Conservation (phyloP, 2,113 vertebrate genomes). For the Elaphurus davidianus region DNA sequence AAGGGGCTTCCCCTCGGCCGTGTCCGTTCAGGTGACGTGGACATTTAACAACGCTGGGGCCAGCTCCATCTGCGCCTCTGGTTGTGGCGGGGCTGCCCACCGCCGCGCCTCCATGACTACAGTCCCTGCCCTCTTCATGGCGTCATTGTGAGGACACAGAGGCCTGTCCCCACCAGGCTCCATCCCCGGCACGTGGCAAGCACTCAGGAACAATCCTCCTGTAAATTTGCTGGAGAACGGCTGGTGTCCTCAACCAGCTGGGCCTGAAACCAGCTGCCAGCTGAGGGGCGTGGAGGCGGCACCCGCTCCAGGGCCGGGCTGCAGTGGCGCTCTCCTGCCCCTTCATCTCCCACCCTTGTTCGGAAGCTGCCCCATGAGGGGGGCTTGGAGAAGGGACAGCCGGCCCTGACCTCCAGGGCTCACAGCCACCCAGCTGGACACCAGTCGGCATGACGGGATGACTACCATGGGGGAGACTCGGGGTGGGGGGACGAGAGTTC, state of each 20-base stretch:
- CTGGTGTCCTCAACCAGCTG: neutral
- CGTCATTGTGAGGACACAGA: neutral
- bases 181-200: fast-evolving
- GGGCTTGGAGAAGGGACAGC: neutral
- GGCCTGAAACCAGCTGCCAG: neutral
- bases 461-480: fast-evolving
- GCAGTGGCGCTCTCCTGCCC: neutral
- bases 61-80: neutral
- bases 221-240: neutral
- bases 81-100: neutral
- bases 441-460: fast-evolving
- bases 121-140: neutral
- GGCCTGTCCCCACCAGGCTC: neutral
- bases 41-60: neutral
- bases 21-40: too few species aligned
- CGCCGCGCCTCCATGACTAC: fast-evolving
- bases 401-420: neutral
- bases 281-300: neutral
- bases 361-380: neutral
- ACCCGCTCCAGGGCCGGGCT: fast-evolving
- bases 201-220: neutral
- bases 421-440: fast-evolving
- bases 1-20: neutral
- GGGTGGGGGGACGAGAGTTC: fast-evolving
- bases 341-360: neutral